Evolutionary conservation across 1,140 invertebrate species (phyloP).

Genomic region (Frieseomelitta varia): DNA sequence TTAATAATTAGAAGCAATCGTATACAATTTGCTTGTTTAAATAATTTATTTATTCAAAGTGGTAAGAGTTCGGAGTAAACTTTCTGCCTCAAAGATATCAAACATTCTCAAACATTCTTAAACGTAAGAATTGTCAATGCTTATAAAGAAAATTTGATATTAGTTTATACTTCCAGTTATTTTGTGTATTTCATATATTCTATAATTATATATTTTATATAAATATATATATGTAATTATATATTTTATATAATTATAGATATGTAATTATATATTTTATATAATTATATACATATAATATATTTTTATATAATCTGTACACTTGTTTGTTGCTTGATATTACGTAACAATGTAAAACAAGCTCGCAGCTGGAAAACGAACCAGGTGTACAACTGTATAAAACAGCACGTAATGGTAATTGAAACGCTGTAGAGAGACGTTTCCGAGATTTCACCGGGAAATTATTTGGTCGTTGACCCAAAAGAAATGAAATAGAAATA

Average conservation of each 20-base stretch:
- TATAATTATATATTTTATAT: no score
- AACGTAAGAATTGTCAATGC: neutral
- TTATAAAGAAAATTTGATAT: neutral
- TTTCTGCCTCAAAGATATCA: neutral
- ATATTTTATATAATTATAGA: neutral
- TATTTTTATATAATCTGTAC: neutral
- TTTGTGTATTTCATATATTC: no score
- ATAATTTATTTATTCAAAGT: no score
- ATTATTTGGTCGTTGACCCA: slow-evolving; percentile 45
- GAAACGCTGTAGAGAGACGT: slow-evolving; percentile 14
- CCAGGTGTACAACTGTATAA: neutral
- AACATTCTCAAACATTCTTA: neutral
- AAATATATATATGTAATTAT: no score
- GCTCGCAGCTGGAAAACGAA: neutral
- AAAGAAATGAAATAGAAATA: slow-evolving; percentile 33
- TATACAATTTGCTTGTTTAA: no score
- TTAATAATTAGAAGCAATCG: no score
- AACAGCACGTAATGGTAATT: neutral
- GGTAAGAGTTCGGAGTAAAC: no score
- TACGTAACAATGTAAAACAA: neutral
- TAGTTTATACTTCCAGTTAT: neutral
- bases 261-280: no score
- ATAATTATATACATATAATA: neutral
- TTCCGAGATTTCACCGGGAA: slow-evolving; percentile 36
- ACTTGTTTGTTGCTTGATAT: neutral